Percentiles rank a stretch among this genome's conserved stretches.
Evolutionary conservation across 1,140 invertebrate species (phyloP).

Genomic region (Prorops nasuta): DNA sequence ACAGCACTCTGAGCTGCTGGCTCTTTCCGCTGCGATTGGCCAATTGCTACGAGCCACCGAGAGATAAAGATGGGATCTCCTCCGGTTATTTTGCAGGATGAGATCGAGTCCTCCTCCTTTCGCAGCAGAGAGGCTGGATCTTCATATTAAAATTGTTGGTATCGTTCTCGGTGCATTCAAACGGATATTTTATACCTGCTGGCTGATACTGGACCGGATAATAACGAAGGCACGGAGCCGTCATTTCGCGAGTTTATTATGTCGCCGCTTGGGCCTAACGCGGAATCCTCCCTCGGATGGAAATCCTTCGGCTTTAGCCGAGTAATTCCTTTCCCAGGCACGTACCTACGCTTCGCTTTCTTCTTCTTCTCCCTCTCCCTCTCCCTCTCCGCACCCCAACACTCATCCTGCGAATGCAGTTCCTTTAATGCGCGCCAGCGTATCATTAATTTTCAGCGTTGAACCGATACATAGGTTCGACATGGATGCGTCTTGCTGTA

Average conservation of each 20-base stretch:
- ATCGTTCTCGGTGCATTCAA: slow-evolving; percentile 33
- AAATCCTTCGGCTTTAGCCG: slow-evolving; percentile 18
- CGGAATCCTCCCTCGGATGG: slow-evolving; percentile 24
- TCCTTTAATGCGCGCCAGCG: too few species aligned
- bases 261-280: slow-evolving; percentile 16
- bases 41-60: too few species aligned
- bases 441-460: too few species aligned
- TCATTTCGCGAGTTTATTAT: slow-evolving; percentile 47
- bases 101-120: slow-evolving; percentile 22
- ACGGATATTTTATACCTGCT: slow-evolving; percentile 31
- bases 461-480: too few species aligned
- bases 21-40: too few species aligned
- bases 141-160: slow-evolving; percentile 33
- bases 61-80: too few species aligned
- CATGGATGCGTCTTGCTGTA: too few species aligned
- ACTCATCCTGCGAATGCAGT: too few species aligned
- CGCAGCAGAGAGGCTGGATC: slow-evolving; percentile 23
- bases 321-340: not conserved
- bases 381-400: not conserved
- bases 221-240: slow-evolving; percentile 39
- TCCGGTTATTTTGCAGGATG: not conserved
- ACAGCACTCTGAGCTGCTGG: too few species aligned
- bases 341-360: not conserved
- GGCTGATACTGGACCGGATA: slow-evolving; percentile 33
- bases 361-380: not conserved